Percentiles rank a stretch among this genome's conserved stretches.
These are phyloP conservation scores for Orchesella flavescens DNA, from an alignment of 2,888 invertebrate genomes.

Conservation along the genomic window DNA sequence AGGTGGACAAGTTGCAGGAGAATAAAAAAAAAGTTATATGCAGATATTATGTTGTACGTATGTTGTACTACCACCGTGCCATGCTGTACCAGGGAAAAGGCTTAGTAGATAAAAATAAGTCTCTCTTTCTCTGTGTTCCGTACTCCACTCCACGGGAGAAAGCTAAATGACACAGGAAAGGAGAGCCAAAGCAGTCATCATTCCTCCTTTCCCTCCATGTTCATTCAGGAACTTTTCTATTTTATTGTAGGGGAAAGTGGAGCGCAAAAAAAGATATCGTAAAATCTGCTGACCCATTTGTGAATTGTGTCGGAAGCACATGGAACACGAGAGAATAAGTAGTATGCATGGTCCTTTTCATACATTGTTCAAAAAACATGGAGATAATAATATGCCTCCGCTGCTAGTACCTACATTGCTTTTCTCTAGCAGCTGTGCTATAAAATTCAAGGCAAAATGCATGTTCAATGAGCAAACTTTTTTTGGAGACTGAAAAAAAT, in stretches of 20 bases:
- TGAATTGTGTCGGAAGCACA: conserved; percentile 43
- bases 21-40: not conserved
- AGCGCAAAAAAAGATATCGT: conserved; percentile 31
- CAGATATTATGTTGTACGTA: not conserved
- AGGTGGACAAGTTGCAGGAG: not conserved
- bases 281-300: conserved; percentile 41
- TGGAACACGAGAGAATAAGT: not conserved
- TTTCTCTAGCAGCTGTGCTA: not conserved
- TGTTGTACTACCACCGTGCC: too few species aligned
- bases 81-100: too few species aligned
- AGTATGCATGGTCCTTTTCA: not conserved
- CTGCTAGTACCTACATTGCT: too few species aligned
- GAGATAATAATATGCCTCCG: too few species aligned
- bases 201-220: not conserved
- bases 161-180: not conserved
- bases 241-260: conserved; percentile 29
- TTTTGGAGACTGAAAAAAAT: conserved; percentile 1
- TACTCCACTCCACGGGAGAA: not conserved
- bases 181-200: not conserved
- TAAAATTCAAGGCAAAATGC: conserved; percentile 21
- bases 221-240: conserved; percentile 31
- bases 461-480: conserved; percentile 14
- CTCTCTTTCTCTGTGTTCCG: not conserved
- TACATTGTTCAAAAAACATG: not conserved
- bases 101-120: not conserved